Percentiles rank a stretch among this genome's conserved stretches.
phyloP scores from a whole-genome alignment of 2,113 vertebrate species.

The Phrynosoma platyrhinos region DNA sequence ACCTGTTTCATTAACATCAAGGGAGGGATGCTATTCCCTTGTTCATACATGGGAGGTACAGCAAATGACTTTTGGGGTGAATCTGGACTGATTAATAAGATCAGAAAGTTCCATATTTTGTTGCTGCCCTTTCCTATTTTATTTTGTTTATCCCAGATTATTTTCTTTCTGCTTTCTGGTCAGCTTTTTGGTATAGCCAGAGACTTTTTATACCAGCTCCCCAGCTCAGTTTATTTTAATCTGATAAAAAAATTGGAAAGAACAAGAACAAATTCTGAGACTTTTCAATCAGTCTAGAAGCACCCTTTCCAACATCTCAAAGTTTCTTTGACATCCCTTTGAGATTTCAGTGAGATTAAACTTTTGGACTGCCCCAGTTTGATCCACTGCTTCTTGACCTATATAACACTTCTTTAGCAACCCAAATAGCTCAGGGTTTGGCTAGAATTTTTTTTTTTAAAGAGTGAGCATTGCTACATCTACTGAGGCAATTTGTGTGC shows the following conservation, averaged over 20 bases:
- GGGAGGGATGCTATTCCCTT: slow-evolving; percentile 45
- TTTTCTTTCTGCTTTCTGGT: too few relatives aligned
- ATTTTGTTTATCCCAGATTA: too few relatives aligned
- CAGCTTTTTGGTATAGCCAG: too few relatives aligned
- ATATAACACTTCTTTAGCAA: slow-evolving; percentile 27
- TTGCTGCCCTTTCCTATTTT: too few relatives aligned
- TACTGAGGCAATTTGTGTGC: background rate
- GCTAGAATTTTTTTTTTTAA: background rate
- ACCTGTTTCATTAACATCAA: slow-evolving; percentile 61
- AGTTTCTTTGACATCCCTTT: background rate
- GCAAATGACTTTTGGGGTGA: background rate
- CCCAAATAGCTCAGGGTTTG: slow-evolving; percentile 1
- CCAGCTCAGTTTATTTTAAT: too few relatives aligned
- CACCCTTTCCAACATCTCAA: slow-evolving; percentile 44
- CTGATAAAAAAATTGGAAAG: too few relatives aligned
- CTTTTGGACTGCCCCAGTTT: slow-evolving; percentile 36
- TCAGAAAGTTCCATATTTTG: too few relatives aligned
- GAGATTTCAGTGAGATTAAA: slow-evolving; percentile 37
- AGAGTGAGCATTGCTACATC: background rate
- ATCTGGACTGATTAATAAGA: too few relatives aligned
- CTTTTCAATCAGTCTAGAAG: too few relatives aligned
- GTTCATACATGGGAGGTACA: slow-evolving; percentile 40
- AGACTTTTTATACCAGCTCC: too few relatives aligned
- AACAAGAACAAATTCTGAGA: too few relatives aligned
- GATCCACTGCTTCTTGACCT: slow-evolving; percentile 34